phyloP scores from a whole-genome alignment of 2,797 vertebrate genomes.

The Simalia tracyae region DNA sequence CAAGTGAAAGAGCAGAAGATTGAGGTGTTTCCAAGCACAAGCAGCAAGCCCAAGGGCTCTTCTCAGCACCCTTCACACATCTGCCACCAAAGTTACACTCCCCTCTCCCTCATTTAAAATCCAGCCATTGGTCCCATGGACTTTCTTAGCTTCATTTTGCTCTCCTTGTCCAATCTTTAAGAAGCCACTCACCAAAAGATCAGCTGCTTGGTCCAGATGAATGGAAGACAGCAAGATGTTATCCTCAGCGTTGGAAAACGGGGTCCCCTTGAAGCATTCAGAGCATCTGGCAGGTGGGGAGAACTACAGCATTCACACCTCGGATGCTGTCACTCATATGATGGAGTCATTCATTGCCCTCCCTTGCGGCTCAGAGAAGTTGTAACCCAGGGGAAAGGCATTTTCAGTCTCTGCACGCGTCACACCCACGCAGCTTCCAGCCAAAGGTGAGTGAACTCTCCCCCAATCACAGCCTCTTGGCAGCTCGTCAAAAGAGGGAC shows the following conservation, averaged over 20 bases:
- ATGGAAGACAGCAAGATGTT: slow-evolving; percentile 41
- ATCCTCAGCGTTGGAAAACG: not conserved
- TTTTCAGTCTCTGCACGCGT: slow-evolving; percentile 42
- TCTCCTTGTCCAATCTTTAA: slow-evolving; percentile 9
- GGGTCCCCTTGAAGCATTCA: not conserved
- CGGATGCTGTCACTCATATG: accelerated
- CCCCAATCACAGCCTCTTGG: slow-evolving; percentile 49
- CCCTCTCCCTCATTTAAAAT: not conserved
- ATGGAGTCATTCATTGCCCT: slow-evolving; percentile 50
- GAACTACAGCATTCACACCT: not conserved
- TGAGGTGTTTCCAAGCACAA: not conserved
- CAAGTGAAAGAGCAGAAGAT: not conserved
- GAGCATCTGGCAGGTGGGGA: accelerated
- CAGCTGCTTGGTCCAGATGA: slow-evolving; percentile 1
- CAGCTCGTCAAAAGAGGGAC: not conserved
- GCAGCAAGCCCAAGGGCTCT: not conserved
- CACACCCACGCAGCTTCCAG: slow-evolving; percentile 49
- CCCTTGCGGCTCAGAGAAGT: slow-evolving; percentile 36
- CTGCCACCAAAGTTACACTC: not conserved
- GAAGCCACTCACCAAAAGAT: slow-evolving; percentile 59
- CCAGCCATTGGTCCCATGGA: not conserved
- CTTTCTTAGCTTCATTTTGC: not conserved
- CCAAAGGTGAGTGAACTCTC: slow-evolving; percentile 63
- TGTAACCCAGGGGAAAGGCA: slow-evolving; percentile 36
- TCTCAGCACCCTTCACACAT: not conserved